Evolutionary conservation across 1,140 invertebrate genomes (phyloP), one percentile per base, ranked within the genome.

Genomic region (Solenopsis fugax): DNA sequence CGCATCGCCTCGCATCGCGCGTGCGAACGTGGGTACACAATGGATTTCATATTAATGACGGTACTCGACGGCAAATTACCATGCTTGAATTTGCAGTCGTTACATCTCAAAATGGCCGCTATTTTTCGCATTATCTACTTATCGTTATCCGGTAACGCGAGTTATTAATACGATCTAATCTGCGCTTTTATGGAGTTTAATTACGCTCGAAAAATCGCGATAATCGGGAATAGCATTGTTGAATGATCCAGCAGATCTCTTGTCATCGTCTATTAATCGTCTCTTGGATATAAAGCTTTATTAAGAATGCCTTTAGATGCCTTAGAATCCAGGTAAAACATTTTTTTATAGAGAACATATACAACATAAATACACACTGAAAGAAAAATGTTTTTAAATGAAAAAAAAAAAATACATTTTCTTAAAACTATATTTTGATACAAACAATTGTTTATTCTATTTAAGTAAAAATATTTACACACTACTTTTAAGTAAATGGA

Each of bases 81-180:
- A 9, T n/a, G 34, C 34, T 67, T n/a, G 34, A 65, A 37, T 65
- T 65, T 37, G 18, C 34, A 67, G 64, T 67, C 37, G 37, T 67
- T 67, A 41, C n/a, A 10, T 67, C 37, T 67, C 64, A 37, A 45
- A 41, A 45, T 12, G 37, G 64, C 13, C 64, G 64, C n/a, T 67
- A 37, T 67, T 67, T 67, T 67, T 67, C 64, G 37, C 37, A 12
- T 67, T 45, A 67, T 67, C n/a, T 45, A 67, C 64, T 67, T 45
- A n/a, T 67, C n/a, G 12, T 21, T 41, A 67, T 67, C n/a, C 37
- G 6, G 37, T 67, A 45, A 45, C 64, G 10, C 37, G 37, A 67
- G 37, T 67, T 67, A 67, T 67, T 67, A 67, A 67, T 45, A 45
- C 37, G 64, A 45, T 67, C 64, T 67, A 67, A 67, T 67, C 37